Evolutionary conservation across 2,797 vertebrate species (phyloP).

Genomic region (Helicolenus hilgendorfi): DNA sequence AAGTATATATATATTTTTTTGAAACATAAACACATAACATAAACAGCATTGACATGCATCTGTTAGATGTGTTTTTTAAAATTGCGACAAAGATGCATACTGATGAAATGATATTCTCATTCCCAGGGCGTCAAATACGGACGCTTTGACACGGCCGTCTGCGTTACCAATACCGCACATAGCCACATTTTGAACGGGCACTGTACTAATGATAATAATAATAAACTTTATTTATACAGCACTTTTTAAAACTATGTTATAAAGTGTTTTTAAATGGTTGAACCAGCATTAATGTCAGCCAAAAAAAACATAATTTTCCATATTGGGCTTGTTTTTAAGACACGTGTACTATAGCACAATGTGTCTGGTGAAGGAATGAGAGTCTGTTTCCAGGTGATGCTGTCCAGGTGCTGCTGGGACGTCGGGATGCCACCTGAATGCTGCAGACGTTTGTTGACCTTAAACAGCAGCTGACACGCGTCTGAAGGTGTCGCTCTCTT

Average conservation of each 20-base stretch:
- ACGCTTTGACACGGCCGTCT: too few species aligned
- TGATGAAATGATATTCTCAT: too few species aligned
- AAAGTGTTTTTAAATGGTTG: not conserved
- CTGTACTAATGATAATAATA: not conserved
- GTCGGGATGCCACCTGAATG: not conserved
- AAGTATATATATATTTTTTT: not conserved
- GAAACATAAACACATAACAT: not conserved
- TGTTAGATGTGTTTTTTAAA: not conserved
- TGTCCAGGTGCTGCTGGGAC: not conserved
- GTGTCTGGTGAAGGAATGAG: not conserved
- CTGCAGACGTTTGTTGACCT: not conserved
- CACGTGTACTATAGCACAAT: not conserved
- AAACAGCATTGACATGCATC: not conserved
- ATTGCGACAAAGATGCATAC: too few species aligned
- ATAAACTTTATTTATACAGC: not conserved
- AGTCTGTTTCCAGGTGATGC: not conserved
- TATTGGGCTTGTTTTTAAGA: not conserved
- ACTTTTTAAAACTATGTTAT: not conserved
- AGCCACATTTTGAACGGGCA: not conserved
- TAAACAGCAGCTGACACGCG: not conserved
- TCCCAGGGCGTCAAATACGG: rapidly evolving
- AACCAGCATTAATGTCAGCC: not conserved
- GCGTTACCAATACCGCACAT: too few species aligned
- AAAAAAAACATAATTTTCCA: not conserved
- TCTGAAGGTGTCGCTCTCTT: not conserved